Evolutionary conservation across 2,113 vertebrate genomes (phyloP), one percentile per base, ranked within the genome.

Genomic region (Notothenia coriiceps): DNA sequence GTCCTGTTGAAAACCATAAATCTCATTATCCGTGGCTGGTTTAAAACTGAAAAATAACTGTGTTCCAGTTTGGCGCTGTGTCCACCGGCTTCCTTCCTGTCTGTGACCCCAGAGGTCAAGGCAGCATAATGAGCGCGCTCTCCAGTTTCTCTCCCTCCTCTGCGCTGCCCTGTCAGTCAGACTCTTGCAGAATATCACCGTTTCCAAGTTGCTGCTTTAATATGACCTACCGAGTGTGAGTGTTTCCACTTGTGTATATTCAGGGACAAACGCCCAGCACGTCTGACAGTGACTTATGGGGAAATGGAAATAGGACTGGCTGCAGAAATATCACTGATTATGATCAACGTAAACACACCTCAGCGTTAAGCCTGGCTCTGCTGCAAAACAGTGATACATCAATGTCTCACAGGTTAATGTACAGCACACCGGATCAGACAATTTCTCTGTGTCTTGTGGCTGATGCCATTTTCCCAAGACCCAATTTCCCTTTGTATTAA

Each of bases 51-150:
- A 68, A 73, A 82, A 70, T n/a, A 44, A 50, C 67, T 72, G 64
- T 1, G 47, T 71, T 89, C 61, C 74, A 74, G 73, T 65, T 70
- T 70, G 73, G 73, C 0, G 15, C 70, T 49, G 51, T 64, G 84
- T 92, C 83, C 73, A 29, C 81, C 66, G 35, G 67, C 62, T 80
- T 92, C 84, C 86, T 91, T 92, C 90, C 90, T 93, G 86, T 81
- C 80, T 70, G 74, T 93, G 86, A 93, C 90, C 91, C 77, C 55
- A 5, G 35, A 68, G 87, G 92, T 94, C 88, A 92, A 15, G 63
- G 62, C 82, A 74, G 86, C 67, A 88, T 90, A 90, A 91, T 79
- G 86, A 92, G 71, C 29, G 2, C 12, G 14, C 74, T 84, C 86
- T 85, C 86, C 13, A 33, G 86, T 90, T 86, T 81, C 88, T 74